phyloP scores from a whole-genome alignment of 2,888 invertebrate genomes.

The Meiosimyza platycephala region DNA sequence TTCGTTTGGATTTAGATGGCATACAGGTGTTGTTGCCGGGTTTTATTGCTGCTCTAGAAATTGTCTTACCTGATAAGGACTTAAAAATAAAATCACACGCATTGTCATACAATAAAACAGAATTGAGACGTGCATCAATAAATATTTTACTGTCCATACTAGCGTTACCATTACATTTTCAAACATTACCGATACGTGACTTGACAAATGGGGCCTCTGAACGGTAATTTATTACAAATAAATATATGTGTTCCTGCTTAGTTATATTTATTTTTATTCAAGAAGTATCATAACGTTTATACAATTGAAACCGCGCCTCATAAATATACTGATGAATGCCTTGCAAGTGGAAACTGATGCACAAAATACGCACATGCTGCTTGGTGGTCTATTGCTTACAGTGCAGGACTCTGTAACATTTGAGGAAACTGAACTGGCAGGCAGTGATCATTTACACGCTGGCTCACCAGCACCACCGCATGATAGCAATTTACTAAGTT shows the following conservation, averaged over 20 bases:
- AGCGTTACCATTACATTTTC: conserved; percentile 93
- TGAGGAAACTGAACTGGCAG: conserved; percentile 76
- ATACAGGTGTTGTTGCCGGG: conserved; percentile 91
- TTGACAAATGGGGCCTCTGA: conserved; percentile 72
- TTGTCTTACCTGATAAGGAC: conserved; percentile 89
- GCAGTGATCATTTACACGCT: conserved; percentile 70
- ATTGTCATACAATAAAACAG: conserved; percentile 74
- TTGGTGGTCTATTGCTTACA: conserved; percentile 81
- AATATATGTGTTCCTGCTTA: conserved; percentile 32
- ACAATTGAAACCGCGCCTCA: conserved; percentile 78
- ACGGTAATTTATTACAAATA: conserved; percentile 55
- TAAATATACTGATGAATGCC: conserved; percentile 85
- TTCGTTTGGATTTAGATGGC: conserved; percentile 92
- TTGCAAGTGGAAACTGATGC: conserved; percentile 87
- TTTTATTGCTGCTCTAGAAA: conserved; percentile 89
- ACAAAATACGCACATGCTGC: conserved; percentile 86
- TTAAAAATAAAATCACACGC: conserved; percentile 78
- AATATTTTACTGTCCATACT: conserved; percentile 91
- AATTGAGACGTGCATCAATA: conserved; percentile 90
- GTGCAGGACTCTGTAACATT: conserved; percentile 84
- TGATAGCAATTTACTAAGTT: conserved; percentile 74
- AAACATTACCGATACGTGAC: conserved; percentile 78
- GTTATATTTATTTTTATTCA: background rate
- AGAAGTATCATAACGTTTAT: conserved; percentile 71
- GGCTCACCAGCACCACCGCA: conserved; percentile 63